A percentile compares a stretch with the other conserved stretches of the same genome.
phyloP scores from a whole-genome alignment of 2,888 invertebrate genomes.

The Caenorhabditis zanzibari region DNA sequence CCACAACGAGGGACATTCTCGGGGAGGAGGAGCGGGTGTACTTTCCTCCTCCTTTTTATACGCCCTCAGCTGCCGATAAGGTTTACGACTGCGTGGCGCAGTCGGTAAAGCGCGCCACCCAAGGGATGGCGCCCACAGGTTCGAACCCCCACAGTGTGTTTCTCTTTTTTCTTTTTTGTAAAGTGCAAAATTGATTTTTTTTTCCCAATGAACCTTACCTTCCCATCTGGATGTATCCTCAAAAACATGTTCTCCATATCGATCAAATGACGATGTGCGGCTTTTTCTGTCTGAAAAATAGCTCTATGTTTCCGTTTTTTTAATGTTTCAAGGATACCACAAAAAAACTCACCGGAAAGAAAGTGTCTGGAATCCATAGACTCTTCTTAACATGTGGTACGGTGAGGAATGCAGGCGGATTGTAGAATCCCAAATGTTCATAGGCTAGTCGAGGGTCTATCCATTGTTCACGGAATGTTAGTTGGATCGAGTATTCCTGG shows the following conservation, averaged over 20 bases:
- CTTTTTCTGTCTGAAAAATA: slow-evolving; percentile 94
- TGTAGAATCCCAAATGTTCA: slow-evolving; percentile 74
- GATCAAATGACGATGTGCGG: slow-evolving; percentile 88
- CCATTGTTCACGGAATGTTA: slow-evolving; percentile 98
- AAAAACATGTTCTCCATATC: slow-evolving; percentile 90
- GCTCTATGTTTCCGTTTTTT: neutral
- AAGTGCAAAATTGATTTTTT: too few relatives aligned
- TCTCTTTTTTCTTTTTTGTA: too few relatives aligned
- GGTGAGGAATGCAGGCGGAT: slow-evolving; percentile 80
- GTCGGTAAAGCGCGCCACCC: too few relatives aligned
- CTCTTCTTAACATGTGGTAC: slow-evolving; percentile 87
- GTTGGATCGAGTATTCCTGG: slow-evolving; percentile 95
- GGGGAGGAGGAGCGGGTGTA: too few relatives aligned
- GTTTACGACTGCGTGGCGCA: too few relatives aligned
- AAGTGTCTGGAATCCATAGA: slow-evolving; percentile 91
- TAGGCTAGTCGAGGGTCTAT: slow-evolving; percentile 89
- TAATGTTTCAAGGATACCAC: too few relatives aligned
- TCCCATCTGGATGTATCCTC: slow-evolving; percentile 94
- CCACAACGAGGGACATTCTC: too few relatives aligned
- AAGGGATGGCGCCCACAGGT: too few relatives aligned
- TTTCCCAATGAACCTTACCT: slow-evolving; percentile 58
- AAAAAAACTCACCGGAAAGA: slow-evolving; percentile 81
- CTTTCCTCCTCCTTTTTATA: too few relatives aligned
- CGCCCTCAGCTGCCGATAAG: too few relatives aligned
- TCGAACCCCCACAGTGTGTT: too few relatives aligned